phyloP scores from a whole-genome alignment of 2,888 invertebrate genomes.

The Sinohyriopsis cumingii region DNA sequence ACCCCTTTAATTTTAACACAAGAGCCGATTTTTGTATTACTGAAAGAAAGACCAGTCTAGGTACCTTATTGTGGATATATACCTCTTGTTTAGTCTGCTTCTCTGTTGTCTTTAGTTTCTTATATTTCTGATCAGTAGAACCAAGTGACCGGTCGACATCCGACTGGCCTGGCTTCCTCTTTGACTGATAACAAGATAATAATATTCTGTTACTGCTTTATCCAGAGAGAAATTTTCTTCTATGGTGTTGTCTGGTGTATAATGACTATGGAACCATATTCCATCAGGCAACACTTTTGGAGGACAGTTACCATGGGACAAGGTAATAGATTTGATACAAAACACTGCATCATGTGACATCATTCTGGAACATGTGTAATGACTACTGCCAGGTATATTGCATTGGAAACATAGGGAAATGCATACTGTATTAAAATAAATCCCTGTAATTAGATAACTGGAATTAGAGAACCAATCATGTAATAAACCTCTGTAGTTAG shows the following conservation, averaged over 20 bases:
- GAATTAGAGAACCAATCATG: too few relatives aligned
- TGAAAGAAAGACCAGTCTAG: background rate
- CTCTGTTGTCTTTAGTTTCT: conserved; percentile 62
- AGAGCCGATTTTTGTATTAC: conserved; percentile 2
- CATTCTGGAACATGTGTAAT: too few relatives aligned
- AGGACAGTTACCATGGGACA: too few relatives aligned
- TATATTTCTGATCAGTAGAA: conserved; percentile 66
- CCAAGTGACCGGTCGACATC: conserved; percentile 62
- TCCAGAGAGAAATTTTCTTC: background rate
- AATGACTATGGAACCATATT: too few relatives aligned
- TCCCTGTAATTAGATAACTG: too few relatives aligned
- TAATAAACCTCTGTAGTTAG: too few relatives aligned
- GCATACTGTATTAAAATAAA: too few relatives aligned
- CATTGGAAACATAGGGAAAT: too few relatives aligned
- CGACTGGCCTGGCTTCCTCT: conserved; percentile 60
- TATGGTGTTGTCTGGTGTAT: background rate
- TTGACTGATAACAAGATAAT: conserved; percentile 26
- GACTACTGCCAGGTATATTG: too few relatives aligned
- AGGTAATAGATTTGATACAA: too few relatives aligned
- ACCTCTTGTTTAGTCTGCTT: conserved; percentile 10
- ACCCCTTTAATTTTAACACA: background rate
- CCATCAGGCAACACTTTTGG: too few relatives aligned
- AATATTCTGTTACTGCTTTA: background rate
- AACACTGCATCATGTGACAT: too few relatives aligned
- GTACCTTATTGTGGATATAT: background rate